Evolutionary conservation across 23 tunicate genomes (phyloP), one percentile per base, ranked within the genome.

Genomic region (Botrylloides violaceus): DNA sequence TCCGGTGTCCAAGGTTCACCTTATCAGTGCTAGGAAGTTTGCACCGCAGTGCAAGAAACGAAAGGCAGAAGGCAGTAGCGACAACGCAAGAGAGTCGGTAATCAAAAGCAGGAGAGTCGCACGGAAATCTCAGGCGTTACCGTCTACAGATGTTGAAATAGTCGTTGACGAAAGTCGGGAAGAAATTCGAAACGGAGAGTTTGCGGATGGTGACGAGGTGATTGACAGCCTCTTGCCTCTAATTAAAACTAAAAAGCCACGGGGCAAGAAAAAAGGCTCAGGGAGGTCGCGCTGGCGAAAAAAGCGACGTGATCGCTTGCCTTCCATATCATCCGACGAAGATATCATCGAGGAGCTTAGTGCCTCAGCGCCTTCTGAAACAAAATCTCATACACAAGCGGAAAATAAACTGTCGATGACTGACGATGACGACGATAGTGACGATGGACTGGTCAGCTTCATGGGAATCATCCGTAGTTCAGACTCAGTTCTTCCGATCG

Each of bases 281-380:
- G 65, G 21, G 25, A 25, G 29, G 64, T 23, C 64, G 9, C 74
- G 74, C 4, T 32, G 58, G 5, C 21, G 58, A 68, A 28, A n/a
- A 2, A 68, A 68, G 47, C 36, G 74, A 19, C 36, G 74, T 5
- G 37, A 43, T 25, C 74, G 74, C 24, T 43, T 68, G 0, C 74
- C 74, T 6, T 68, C 74, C 5, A 68, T 68, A 34, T 68, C 74
- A 0, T 68, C 74, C n/a, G 74, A 68, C 57, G 74, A 68, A 43
- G 74, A 68, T 36, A 68, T 68, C 58, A 68, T 68, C 26, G 74
- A 68, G 29, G 74, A 68, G 28, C 57, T 68, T 12, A 68, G 37
- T 22, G 29, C 74, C 26, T 25, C 58, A 0, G 60, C 58, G 4
- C 33, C 23, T 29, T 58, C 62, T 3, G 23, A 23, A 4, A n/a